Percentiles rank a stretch among this genome's conserved stretches.
Evolutionary conservation across 1,140 invertebrate genomes (phyloP).

Genomic region (Pseudomyrmex pallidus): DNA sequence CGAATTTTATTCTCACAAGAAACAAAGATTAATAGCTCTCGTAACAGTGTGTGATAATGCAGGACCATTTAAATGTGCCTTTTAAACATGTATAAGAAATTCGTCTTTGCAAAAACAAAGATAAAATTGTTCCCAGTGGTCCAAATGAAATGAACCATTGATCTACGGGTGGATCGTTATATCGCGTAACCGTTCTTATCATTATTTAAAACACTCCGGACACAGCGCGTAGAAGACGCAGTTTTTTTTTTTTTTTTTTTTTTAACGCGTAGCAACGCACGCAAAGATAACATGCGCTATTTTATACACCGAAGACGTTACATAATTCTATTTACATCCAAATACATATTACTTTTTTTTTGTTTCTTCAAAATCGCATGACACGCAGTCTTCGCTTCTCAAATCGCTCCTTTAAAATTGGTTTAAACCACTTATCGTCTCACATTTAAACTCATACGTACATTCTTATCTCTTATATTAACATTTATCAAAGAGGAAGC

Average conservation of each 20-base stretch:
- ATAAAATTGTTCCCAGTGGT: conserved; percentile 10
- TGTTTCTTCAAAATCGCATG: conserved; percentile 20
- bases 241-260: conserved; percentile 16
- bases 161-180: conserved; percentile 1
- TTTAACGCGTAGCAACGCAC: conserved; percentile 12
- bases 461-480: neutral
- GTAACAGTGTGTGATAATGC: neutral
- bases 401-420: conserved; percentile 11
- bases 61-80: neutral
- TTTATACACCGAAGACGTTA: conserved; percentile 25
- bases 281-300: neutral
- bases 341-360: neutral
- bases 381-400: conserved; percentile 1
- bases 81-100: neutral
- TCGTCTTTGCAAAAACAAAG: neutral
- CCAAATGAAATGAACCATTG: neutral
- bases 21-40: neutral
- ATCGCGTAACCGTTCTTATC: conserved; percentile 36
- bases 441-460: conserved; percentile 31
- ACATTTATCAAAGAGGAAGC: neutral
- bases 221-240: conserved; percentile 35
- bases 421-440: neutral
- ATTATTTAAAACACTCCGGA: conserved; percentile 37
- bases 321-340: conserved; percentile 49
- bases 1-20: neutral